phyloP scores from a whole-genome alignment of 1,140 invertebrate genomes.

The Dendroctonus ponderosae region DNA sequence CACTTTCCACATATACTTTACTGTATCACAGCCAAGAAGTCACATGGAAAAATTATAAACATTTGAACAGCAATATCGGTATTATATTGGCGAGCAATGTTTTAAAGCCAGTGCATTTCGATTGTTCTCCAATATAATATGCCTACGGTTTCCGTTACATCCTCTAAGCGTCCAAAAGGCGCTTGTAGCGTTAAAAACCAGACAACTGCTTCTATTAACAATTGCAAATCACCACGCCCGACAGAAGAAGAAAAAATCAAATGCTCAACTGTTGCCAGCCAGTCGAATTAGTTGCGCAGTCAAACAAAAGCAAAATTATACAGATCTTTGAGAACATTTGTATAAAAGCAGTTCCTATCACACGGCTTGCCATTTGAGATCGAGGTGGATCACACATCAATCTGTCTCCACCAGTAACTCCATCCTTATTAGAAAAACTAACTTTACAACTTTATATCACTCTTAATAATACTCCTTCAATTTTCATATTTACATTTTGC shows the following conservation, averaged over 20 bases:
- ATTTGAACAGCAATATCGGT: no score
- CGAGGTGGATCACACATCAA: constrained; percentile 44
- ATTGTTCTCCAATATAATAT: no score
- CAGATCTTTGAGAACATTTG: constrained; percentile 49
- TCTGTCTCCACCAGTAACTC: constrained; percentile 22
- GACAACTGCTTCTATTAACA: no score
- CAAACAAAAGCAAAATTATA: constrained; percentile 28
- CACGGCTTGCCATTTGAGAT: constrained; percentile 42
- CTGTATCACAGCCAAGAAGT: constrained; percentile 53
- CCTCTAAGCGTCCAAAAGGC: no score
- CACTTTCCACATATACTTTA: constrained; percentile 51
- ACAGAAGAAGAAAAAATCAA: no score
- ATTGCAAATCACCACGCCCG: no score
- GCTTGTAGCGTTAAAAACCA: no score
- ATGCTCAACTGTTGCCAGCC: no score
- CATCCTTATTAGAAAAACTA: constrained; percentile 39
- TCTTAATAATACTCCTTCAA: constrained; percentile 47
- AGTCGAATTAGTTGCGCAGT: no score
- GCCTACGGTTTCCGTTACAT: no score
- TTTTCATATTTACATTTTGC: constrained; percentile 33
- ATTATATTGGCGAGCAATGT: no score
- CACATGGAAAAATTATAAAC: constrained; percentile 46
- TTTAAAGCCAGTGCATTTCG: no score
- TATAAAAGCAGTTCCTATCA: constrained; percentile 51
- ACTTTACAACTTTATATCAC: constrained; percentile 39